A percentile compares a stretch with the other conserved stretches of the same genome.
Conservation (phyloP, 2,888 invertebrate species). For the Bugulina stolonifera region DNA sequence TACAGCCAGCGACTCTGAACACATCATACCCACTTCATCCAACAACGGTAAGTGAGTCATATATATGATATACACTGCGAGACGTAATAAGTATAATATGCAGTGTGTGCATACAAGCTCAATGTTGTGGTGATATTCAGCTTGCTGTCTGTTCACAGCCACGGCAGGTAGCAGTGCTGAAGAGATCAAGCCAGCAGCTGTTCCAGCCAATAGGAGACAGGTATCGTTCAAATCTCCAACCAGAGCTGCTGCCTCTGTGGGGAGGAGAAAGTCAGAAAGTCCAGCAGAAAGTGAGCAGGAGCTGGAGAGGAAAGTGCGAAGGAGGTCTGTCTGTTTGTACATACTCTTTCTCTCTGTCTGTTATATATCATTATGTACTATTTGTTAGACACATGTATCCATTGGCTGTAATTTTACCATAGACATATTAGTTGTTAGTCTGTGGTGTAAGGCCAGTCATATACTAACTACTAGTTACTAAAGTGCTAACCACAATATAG, state of each 20-base stretch:
- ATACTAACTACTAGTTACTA: too few species aligned
- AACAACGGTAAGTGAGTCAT: slow-evolving; percentile 21
- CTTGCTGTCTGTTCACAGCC: background rate
- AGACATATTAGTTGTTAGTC: background rate
- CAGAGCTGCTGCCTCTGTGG: background rate
- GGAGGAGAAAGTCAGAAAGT: background rate
- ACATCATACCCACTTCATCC: background rate
- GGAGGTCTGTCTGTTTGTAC: too few species aligned
- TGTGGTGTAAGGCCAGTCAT: slow-evolving; percentile 25
- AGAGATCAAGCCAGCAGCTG: background rate
- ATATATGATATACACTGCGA: too few species aligned
- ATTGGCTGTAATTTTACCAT: slow-evolving; percentile 24
- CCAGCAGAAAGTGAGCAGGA: background rate
- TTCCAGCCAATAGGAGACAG: background rate
- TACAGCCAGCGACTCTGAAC: slow-evolving; percentile 20
- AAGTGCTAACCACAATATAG: too few species aligned
- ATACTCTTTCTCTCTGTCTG: too few species aligned
- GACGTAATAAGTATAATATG: too few species aligned
- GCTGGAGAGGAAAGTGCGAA: background rate
- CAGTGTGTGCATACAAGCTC: too few species aligned
- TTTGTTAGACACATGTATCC: too few species aligned
- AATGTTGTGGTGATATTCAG: background rate
- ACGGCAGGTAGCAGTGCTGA: slow-evolving; percentile 16
- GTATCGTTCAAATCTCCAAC: slow-evolving; percentile 19
- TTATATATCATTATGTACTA: too few species aligned